These are phyloP conservation scores for Xestoiulus laeticollis DNA, from an alignment of 2,888 invertebrate species.

Conservation along the genomic window DNA sequence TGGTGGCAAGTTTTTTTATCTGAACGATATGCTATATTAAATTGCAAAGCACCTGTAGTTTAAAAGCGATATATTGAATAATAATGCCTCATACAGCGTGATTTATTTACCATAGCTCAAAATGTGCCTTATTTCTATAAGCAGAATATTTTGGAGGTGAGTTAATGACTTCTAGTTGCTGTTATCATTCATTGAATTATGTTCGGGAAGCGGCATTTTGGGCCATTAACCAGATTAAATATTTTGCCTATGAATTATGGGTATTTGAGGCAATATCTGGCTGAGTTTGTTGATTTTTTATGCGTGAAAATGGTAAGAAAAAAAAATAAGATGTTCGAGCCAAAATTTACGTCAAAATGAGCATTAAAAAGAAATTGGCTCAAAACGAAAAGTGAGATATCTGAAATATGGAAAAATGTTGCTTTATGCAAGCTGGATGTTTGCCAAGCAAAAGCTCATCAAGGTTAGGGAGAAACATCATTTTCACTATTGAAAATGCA, in stretches of 20 bases:
- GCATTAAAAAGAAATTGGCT: conserved; percentile 16
- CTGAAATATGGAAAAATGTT: conserved; percentile 2
- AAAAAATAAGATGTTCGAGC: not conserved
- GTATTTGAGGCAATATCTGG: not conserved
- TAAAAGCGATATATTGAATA: not conserved
- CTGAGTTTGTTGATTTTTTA: not conserved
- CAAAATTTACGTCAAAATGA: conserved; percentile 20
- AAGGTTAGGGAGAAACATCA: not conserved
- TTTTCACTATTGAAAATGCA: not conserved
- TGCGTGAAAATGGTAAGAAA: not conserved
- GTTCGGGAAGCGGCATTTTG: not conserved
- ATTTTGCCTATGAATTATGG: not conserved
- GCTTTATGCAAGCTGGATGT: not conserved
- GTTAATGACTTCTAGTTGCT: not conserved
- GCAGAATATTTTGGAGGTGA: not conserved
- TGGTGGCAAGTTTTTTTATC: no score
- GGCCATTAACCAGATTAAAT: conserved; percentile 7
- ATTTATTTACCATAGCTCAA: not conserved
- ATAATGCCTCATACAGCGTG: not conserved
- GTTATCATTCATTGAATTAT: conserved; percentile 23
- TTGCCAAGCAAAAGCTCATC: not conserved
- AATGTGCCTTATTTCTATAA: not conserved
- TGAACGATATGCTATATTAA: no score
- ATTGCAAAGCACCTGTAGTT: no score
- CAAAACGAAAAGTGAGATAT: conserved; percentile 4